Evolutionary conservation across 2,797 vertebrate genomes (phyloP), one percentile per base, ranked within the genome.

Genomic region (Avahi laniger): DNA sequence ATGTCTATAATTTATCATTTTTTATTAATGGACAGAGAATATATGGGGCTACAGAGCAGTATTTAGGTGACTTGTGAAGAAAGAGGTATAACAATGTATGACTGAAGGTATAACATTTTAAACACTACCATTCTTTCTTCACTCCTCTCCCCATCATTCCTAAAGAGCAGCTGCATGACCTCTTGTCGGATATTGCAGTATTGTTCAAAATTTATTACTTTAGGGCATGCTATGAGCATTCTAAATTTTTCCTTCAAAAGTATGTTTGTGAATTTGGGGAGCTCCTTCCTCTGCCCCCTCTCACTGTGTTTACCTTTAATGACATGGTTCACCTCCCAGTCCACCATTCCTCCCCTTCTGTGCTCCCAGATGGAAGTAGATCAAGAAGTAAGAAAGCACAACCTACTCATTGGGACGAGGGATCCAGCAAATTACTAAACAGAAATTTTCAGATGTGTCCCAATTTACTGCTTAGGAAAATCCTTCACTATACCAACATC

Each of bases 111-210:
- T 79, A 8, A 41, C 33, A 76, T 70, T 92, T 28, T 41, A 43
- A 57, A 30, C 0, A 46, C 1, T 1, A 0, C 2, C 28, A 0
- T 67, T 76, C 20, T 72, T 52, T 50, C 28, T 30, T 15, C 24
- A 9, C 4, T 17, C 26, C 15, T 1, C 7, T 6, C 20, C 18
- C 33, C 2, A 8, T 59, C 15, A 12, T 11, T 85, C 57, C 7
- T 14, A 5, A n/a, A 78, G 69, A 38, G 12, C 11, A 88, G 24
- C 41, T 43, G 14, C 3, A 9, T 43, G 46, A 20, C 5, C 30
- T 76, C 33, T 26, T 48, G 61, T 81, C 35, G 38, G 13, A 28
- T 84, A 46, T 33, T 50, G 9, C 13, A 41, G 2, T 26, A 28
- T 13, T 81, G 50, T 13, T 82, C 70, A 54, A 46, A 92, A 46